Evolutionary conservation across 2,888 invertebrate genomes (phyloP), one percentile per base, ranked within the genome.

Genomic region (Heliconius ethilla): DNA sequence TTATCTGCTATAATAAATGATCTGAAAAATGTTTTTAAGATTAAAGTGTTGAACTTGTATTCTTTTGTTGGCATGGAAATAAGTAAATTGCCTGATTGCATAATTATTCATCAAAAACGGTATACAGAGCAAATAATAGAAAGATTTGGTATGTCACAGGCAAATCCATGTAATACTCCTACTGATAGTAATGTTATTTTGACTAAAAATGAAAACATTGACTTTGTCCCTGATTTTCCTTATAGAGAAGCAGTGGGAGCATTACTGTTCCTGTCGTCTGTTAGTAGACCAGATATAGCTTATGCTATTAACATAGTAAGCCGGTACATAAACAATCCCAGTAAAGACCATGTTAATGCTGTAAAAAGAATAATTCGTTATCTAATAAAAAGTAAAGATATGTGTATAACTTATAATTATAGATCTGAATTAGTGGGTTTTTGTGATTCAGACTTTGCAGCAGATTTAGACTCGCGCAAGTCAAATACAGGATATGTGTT

Each of bases 11-110:
- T 83, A 65, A 81, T 84, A 70, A 45, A 76, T 9, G 72, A 70
- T 78, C 79, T 84, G 27, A 83, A 82, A 78, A 69, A 82, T 77
- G 65, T 6, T 18, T 85, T 85, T 83, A 78, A 84, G 73, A 83
- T 84, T 9, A 85, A 84, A 79, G 70, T 63, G 73, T 25, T 83
- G 62, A 78, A 83, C 18, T 80, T 82, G 6, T 78, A 69, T 33
- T 82, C 74, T 80, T 85, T 84, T 84, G 81, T 85, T 3, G 84
- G 84, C 0, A 78, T 85, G 76, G 74, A 86, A 79, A 83, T 85
- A 75, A 6, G 29, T 3, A 81, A 15, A 70, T 6, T 4, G 29
- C 74, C 82, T 70, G 76, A 82, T 73, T 80, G 51, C 79, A 82
- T 85, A 11, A 62, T 2, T 75, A 80, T 84, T 69, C 63, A 72